Conservation (phyloP, 2,797 vertebrate species). For the Diplodus puntazzo region DNA sequence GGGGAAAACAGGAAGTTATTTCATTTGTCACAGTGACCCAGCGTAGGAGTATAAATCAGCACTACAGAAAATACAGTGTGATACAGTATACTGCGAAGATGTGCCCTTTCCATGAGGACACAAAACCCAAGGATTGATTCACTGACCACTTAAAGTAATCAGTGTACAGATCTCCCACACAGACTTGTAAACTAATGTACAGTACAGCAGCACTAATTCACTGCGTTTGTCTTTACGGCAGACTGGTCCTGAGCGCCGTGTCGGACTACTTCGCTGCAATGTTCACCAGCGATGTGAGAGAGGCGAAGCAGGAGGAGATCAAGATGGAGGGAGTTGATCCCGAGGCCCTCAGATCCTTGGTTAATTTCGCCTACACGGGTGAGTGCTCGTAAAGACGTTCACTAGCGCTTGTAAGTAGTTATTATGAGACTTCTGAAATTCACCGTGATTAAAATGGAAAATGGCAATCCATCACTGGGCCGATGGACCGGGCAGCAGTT, state of each 20-base stretch:
- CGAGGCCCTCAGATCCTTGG: slow-evolving; percentile 92
- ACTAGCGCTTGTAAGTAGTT: slow-evolving; percentile 63
- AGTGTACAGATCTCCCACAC: neutral
- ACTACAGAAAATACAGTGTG: slow-evolving; percentile 9
- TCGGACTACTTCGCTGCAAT: slow-evolving; percentile 99
- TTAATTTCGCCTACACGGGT: slow-evolving; percentile 98
- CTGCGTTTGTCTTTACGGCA: slow-evolving; percentile 70
- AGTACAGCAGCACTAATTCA: slow-evolving; percentile 41
- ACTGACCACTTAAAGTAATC: slow-evolving; percentile 35
- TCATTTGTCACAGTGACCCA: slow-evolving; percentile 5
- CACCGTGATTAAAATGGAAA: slow-evolving; percentile 72
- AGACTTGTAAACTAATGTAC: slow-evolving; percentile 11
- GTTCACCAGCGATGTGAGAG: slow-evolving; percentile 97
- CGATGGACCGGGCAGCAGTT: slow-evolving; percentile 27
- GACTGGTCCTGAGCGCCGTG: slow-evolving; percentile 94
- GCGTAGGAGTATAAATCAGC: slow-evolving; percentile 33
- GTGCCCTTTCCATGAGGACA: slow-evolving; percentile 16
- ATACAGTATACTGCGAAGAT: neutral
- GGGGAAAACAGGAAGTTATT: neutral
- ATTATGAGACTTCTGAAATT: slow-evolving; percentile 64
- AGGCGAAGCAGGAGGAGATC: slow-evolving; percentile 97
- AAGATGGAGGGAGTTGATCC: slow-evolving; percentile 98
- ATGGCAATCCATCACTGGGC: slow-evolving; percentile 42
- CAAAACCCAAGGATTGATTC: slow-evolving; percentile 23
- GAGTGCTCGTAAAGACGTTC: slow-evolving; percentile 80